Base-by-base conservation (phyloP, 2,113 vertebrate species). In the Scophthalmus maximus region DNA sequence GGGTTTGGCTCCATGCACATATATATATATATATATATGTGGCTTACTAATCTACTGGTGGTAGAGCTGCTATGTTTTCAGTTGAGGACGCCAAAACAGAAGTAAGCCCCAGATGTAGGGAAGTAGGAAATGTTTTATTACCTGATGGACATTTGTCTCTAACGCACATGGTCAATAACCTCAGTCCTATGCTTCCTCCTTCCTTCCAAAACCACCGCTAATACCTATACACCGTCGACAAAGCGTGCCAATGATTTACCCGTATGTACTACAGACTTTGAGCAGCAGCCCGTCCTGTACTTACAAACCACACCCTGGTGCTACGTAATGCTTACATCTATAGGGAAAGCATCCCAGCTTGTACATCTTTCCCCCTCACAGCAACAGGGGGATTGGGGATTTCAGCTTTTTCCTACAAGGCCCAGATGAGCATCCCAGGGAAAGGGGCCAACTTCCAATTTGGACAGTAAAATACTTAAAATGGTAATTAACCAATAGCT, bases 361-460 rank as follows among this genome's bases (percentile, higher is more conserved):
- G 68, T 66, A 36, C 44, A 67, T 76, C 59, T 34, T 63, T 40
- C 68, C 22, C 53, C 38, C 47, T 40, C 55, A 58, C 18, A 78
- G 56, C 76, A 79, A 75, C 68, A 75, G 49, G 56, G 67, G 62
- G 49, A 62, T 18, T 63, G 67, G 25, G 58, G 73, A 85, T 86
- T 87, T 78, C 70, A 70, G 47, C 30, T 74, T 83, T n/a, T 87
- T 87, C 78, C 76, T 52, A 23, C 59, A 52, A 34, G 75, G 56
- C 61, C 69, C 18, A 87, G 88, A 90, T 83, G 87, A 89, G 70
- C 73, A 85, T 85, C 73, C 78, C 84, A 77, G 10, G n/a, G n/a
- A 44, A 81, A 84, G 82, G 70, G 59, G 73, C 83, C 87, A 18
- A 42, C 38, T 18, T 14, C 30, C 3, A 32, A 32, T 1, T 32